Conservation (phyloP, 1,140 invertebrate species). For the Luehdorfia chinensis region DNA sequence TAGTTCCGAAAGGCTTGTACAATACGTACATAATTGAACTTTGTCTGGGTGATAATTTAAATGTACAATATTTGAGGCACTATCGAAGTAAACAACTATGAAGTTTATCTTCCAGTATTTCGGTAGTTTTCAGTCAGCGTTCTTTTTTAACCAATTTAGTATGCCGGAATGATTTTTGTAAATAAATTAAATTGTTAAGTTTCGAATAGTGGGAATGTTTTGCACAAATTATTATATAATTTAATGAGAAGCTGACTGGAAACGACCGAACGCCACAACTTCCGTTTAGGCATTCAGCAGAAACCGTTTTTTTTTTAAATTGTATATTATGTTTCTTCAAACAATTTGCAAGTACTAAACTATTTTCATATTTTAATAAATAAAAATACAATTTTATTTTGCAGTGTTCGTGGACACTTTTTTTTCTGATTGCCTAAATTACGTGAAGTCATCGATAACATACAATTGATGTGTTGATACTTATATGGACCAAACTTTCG, state of each 20-base stretch:
- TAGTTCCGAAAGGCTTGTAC: conserved; percentile 4
- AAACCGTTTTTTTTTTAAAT: conserved; percentile 22
- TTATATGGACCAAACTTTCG: conserved; percentile 75
- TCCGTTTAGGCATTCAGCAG: conserved; percentile 59
- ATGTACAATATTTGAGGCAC: neutral
- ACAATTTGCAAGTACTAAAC: neutral
- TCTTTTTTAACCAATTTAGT: conserved; percentile 45
- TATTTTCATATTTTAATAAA: too few relatives aligned
- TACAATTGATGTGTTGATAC: conserved; percentile 68
- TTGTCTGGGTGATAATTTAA: neutral
- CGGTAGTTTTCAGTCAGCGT: conserved; percentile 67
- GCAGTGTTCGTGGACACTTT: conserved; percentile 3
- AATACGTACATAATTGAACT: conserved; percentile 6
- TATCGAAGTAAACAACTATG: neutral
- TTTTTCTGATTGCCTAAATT: conserved; percentile 33
- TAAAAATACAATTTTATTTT: too few relatives aligned
- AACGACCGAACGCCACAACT: conserved; percentile 63
- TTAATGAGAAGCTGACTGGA: conserved; percentile 74
- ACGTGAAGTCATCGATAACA: conserved; percentile 40
- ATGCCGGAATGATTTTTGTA: conserved; percentile 50
- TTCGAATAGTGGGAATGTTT: conserved; percentile 71
- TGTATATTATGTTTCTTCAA: neutral
- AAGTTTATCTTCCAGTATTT: conserved; percentile 26
- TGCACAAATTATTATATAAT: conserved; percentile 73
- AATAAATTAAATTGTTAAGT: conserved; percentile 69